Evolutionary conservation across 2,113 vertebrate species (phyloP).

Genomic region (Clinocottus analis): DNA sequence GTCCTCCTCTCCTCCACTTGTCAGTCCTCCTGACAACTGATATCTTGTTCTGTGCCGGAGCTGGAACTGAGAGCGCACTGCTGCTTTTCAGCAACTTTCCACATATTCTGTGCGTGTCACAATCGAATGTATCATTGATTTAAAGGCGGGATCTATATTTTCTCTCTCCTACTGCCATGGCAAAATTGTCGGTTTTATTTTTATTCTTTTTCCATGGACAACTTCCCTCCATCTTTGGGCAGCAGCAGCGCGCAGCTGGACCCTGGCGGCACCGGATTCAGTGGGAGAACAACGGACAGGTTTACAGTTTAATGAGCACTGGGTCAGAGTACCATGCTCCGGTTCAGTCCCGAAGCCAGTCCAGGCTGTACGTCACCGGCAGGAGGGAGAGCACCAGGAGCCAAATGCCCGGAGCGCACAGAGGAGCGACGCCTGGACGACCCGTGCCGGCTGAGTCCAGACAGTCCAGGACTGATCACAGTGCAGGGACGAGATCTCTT

Average conservation of each 20-base stretch:
- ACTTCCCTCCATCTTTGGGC: conserved; percentile 57
- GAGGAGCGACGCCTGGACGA: conserved; percentile 27
- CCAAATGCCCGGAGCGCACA: conserved; percentile 33
- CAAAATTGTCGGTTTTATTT: conserved; percentile 62
- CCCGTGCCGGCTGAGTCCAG: conserved; percentile 33
- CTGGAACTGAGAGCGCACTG: conserved; percentile 44
- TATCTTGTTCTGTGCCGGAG: conserved; percentile 50
- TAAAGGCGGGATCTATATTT: neutral
- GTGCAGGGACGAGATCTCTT: neutral
- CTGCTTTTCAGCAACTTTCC: conserved; percentile 36
- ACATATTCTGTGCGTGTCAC: conserved; percentile 22
- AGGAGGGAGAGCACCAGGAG: conserved; percentile 53
- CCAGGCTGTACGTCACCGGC: conserved; percentile 70
- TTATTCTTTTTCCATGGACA: conserved; percentile 72
- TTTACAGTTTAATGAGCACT: conserved; percentile 83
- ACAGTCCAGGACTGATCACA: conserved; percentile 21
- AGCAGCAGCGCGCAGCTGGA: conserved; percentile 49
- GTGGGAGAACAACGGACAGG: conserved; percentile 84
- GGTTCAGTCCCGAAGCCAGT: conserved; percentile 60
- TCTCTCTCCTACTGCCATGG: conserved; percentile 66
- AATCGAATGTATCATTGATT: conserved; percentile 6
- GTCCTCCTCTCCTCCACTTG: conserved; percentile 52
- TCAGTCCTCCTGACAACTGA: conserved; percentile 54
- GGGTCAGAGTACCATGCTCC: conserved; percentile 80
- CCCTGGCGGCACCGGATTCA: conserved; percentile 81